These are phyloP conservation scores for Motacilla alba DNA, from an alignment of 2,113 vertebrate genomes.

Conservation along the genomic window DNA sequence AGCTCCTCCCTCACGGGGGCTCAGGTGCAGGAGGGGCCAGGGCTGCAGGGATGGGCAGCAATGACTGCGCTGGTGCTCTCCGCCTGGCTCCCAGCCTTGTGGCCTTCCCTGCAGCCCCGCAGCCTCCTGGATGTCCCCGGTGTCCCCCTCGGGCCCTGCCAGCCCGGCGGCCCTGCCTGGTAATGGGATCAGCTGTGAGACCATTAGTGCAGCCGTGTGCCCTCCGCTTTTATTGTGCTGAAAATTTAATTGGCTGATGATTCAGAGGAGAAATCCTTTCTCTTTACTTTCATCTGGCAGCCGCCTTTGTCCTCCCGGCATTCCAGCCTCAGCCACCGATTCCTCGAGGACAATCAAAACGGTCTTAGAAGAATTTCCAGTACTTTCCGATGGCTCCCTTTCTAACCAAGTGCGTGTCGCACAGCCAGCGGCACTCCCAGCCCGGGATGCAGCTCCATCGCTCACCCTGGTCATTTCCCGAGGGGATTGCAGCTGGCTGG, in stretches of 20 bases:
- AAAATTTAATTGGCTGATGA: conserved; percentile 20
- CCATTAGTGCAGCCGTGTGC: conserved; percentile 30
- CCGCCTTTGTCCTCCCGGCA: neutral
- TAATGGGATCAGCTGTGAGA: neutral
- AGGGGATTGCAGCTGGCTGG: neutral
- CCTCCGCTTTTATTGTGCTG: conserved; percentile 8
- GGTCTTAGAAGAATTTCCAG: neutral
- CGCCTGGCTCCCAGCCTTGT: conserved; percentile 18
- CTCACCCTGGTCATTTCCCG: neutral
- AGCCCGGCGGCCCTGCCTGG: neutral
- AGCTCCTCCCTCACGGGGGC: neutral
- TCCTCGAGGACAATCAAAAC: conserved; percentile 17
- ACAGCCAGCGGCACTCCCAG: neutral
- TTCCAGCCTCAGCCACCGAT: neutral
- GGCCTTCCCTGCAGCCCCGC: conserved; percentile 31
- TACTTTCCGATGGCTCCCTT: neutral
- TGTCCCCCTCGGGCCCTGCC: neutral
- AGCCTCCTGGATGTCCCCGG: neutral
- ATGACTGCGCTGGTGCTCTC: neutral
- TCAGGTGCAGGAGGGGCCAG: neutral
- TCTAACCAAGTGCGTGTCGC: neutral
- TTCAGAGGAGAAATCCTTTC: conserved; percentile 11
- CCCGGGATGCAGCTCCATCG: neutral
- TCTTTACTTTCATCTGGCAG: neutral
- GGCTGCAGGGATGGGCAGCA: conserved; percentile 15